phyloP scores from a whole-genome alignment of 2,797 vertebrate genomes.

The Enteromius fasciolatus region DNA sequence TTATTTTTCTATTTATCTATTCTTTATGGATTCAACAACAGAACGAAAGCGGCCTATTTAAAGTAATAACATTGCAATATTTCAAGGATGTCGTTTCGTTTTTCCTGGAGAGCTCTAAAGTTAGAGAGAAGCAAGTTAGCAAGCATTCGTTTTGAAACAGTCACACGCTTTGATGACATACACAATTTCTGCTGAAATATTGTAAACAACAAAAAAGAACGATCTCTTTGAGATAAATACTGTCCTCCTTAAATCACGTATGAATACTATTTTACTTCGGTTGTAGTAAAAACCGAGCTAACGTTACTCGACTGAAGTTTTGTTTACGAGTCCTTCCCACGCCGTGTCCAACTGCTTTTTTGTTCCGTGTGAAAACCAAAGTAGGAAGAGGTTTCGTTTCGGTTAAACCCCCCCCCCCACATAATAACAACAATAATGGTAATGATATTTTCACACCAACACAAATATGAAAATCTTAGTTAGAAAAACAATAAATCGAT shows the following conservation, averaged over 20 bases:
- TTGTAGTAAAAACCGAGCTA: conserved; percentile 1
- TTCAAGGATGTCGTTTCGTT: neutral
- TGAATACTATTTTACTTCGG: neutral
- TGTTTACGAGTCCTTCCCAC: conserved; percentile 35
- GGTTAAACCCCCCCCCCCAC: neutral
- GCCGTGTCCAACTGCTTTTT: neutral
- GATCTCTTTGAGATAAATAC: neutral
- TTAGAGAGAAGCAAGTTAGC: neutral
- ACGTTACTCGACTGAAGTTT: conserved; percentile 35
- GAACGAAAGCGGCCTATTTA: neutral
- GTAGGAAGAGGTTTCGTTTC: neutral
- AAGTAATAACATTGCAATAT: neutral
- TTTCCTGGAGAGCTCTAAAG: neutral
- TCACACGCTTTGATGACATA: neutral
- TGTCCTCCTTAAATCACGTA: neutral
- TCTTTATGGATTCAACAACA: neutral
- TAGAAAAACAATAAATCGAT: neutral
- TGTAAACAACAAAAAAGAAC: neutral
- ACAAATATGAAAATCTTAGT: neutral
- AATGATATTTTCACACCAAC: neutral
- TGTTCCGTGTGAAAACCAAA: conserved; percentile 39
- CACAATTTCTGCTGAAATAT: neutral
- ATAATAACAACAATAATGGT: neutral
- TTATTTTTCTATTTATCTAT: neutral
- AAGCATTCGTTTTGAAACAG: neutral